Evolutionary conservation across 1,140 invertebrate genomes (phyloP), one percentile per base, ranked within the genome.

Genomic region (Euura saliciscinereae): DNA sequence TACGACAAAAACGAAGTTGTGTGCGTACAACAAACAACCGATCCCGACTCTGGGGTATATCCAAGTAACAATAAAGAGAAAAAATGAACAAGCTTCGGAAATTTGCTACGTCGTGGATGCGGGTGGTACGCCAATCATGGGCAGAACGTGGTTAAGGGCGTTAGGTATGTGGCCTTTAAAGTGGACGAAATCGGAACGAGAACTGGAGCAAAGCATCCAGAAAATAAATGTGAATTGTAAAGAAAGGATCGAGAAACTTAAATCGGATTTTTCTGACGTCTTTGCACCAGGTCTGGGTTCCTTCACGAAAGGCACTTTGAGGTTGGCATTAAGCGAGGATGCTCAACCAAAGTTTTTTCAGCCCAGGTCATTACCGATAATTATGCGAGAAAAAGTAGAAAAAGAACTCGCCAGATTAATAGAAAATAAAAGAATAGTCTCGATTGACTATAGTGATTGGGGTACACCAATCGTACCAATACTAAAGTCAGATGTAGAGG

Each of bases 391-490:
- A 6, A 75, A 71, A 44, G 70, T 78, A 1, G 71, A 75, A 45
- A 69, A 73, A 68, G 77, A 78, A 70, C 68, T 77, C 13, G 71
- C 73, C 44, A 70, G 71, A 44, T 73, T 78, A 45, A 64, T 73
- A 46, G 45, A 73, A 8, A 10, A 46, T 76, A 68, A 65, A 68
- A 4, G 51, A n/a, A 72, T 83, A 3, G 59, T 73, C 43, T 64
- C 65, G 43, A 79, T 85, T 3, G 45, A 76, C 66, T 72, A 74
- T 69, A 77, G 75, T 43, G 75, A 82, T 66, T 89, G 84, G 86
- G 86, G 80, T 5, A 82, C 86, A 46, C 85, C 87, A 3, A 78
- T 90, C 4, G 88, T 89, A 1, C 78, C 87, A 0, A 84, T 90
- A 6, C 59, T 85, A 51, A 90, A 90, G 78, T 78, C 76, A 44